A percentile compares a stretch with the other conserved stretches of the same genome.
phyloP scores from a whole-genome alignment of 2,888 invertebrate species.

The Philhelius pedissequus region DNA sequence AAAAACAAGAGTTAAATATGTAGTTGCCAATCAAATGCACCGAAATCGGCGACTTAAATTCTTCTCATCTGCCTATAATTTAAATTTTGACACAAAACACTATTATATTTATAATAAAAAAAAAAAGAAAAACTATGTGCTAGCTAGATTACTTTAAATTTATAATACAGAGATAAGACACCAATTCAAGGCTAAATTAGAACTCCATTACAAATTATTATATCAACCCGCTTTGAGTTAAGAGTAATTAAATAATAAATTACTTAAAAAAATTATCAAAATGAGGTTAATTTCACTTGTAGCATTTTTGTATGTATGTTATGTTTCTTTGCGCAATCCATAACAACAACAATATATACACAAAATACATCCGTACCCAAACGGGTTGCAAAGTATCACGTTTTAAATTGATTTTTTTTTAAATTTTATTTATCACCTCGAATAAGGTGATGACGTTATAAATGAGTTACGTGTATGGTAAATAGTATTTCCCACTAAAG shows the following conservation, averaged over 20 bases:
- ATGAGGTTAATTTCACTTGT: slow-evolving; percentile 57
- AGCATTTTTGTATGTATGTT: background rate
- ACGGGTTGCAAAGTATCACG: slow-evolving; percentile 63
- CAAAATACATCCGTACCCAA: slow-evolving; percentile 36
- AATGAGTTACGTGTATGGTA: slow-evolving; percentile 33
- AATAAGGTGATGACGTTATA: slow-evolving; percentile 52
- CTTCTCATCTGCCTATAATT: too few species aligned
- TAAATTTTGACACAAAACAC: too few species aligned
- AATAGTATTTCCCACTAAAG: slow-evolving; percentile 2
- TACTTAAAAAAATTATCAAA: slow-evolving; percentile 26
- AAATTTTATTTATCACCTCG: slow-evolving; percentile 30
- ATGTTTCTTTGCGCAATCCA: slow-evolving; percentile 41
- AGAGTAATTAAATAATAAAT: slow-evolving; percentile 37
- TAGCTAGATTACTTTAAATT: too few species aligned
- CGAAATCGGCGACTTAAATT: too few species aligned
- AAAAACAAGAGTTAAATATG: too few species aligned
- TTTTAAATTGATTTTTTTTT: slow-evolving; percentile 40
- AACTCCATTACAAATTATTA: slow-evolving; percentile 10
- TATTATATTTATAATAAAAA: too few species aligned
- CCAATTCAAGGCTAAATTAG: slow-evolving; percentile 11
- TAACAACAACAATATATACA: background rate
- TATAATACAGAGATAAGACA: slow-evolving; percentile 1
- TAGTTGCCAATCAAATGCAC: too few species aligned
- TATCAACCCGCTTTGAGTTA: slow-evolving; percentile 9
- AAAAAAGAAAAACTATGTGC: too few species aligned